Conservation (phyloP, 2,888 invertebrate species). For the Alloscopus bannaensis region DNA sequence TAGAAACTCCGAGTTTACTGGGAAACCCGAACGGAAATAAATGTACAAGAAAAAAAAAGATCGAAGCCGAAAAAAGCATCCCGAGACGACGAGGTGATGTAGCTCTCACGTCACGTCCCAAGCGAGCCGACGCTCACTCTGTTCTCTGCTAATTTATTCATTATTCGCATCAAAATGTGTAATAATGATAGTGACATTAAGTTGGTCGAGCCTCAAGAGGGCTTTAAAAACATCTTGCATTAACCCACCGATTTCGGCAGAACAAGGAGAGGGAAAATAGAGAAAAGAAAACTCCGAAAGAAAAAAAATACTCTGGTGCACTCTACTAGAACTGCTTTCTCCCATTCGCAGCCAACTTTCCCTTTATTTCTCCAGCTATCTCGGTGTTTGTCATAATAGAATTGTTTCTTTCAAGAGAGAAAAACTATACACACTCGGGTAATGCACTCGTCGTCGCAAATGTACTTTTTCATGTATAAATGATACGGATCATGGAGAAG, state of each 20-base stretch:
- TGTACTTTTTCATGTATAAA: slow-evolving; percentile 39
- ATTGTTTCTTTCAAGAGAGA: slow-evolving; percentile 35
- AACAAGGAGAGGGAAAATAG: slow-evolving; percentile 20
- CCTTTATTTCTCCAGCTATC: not conserved
- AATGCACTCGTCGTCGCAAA: slow-evolving; percentile 40
- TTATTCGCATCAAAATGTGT: slow-evolving; percentile 74
- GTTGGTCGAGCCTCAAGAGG: slow-evolving; percentile 72
- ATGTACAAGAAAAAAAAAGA: slow-evolving; percentile 31
- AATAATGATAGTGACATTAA: slow-evolving; percentile 74
- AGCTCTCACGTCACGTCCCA: slow-evolving; percentile 73
- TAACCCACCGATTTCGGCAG: slow-evolving; percentile 67
- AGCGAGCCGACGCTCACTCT: slow-evolving; percentile 64
- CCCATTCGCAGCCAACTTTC: not conserved
- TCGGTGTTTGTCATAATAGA: slow-evolving; percentile 53
- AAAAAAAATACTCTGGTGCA: not conserved
- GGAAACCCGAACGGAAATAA: too few relatives aligned
- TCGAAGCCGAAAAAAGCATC: slow-evolving; percentile 65
- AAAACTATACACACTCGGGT: slow-evolving; percentile 7
- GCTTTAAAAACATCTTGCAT: slow-evolving; percentile 74
- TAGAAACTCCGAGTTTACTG: too few relatives aligned
- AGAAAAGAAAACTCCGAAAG: not conserved
- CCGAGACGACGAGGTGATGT: slow-evolving; percentile 71
- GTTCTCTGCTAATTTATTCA: slow-evolving; percentile 74
- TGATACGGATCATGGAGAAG: slow-evolving; percentile 31
- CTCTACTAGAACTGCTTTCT: not conserved